These are phyloP conservation scores for Typhlomys cinereus DNA, from an alignment of 2,113 vertebrate genomes.

Conservation along the genomic window DNA sequence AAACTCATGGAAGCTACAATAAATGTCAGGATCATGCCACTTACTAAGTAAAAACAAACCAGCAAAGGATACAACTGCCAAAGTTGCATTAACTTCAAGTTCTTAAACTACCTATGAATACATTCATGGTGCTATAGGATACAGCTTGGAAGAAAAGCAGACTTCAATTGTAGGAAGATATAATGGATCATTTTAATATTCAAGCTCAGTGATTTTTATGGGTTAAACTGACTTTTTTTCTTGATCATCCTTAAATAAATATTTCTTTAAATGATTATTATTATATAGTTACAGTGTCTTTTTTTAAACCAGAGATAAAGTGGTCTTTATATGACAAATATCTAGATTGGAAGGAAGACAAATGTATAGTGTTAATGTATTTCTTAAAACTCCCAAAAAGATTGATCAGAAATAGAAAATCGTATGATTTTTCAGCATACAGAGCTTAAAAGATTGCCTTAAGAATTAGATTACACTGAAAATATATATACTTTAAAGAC, in stretches of 20 bases:
- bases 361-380: not conserved
- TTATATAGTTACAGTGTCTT: not conserved
- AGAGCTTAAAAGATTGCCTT: not conserved
- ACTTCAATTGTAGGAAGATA: not conserved
- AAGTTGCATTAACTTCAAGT: not conserved
- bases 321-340: not conserved
- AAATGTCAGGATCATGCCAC: not conserved
- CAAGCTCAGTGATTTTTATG: not conserved
- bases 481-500: constrained; percentile 14
- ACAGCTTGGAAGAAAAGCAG: not conserved
- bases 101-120: not conserved
- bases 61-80: not conserved
- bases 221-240: not conserved
- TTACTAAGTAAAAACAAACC: constrained; percentile 22
- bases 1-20: not conserved
- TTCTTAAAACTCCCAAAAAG: not conserved
- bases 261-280: not conserved
- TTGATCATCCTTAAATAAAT: not conserved
- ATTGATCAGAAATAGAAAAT: not conserved
- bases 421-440: not conserved
- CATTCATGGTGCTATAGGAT: not conserved
- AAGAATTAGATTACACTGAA: not conserved
- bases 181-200: not conserved
- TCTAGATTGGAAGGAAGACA: not conserved
- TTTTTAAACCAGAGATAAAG: not conserved